Percentiles rank a stretch among this genome's conserved stretches.
Evolutionary conservation across 2,888 invertebrate genomes (phyloP).

Genomic region (Lacanobia wlatinum): DNA sequence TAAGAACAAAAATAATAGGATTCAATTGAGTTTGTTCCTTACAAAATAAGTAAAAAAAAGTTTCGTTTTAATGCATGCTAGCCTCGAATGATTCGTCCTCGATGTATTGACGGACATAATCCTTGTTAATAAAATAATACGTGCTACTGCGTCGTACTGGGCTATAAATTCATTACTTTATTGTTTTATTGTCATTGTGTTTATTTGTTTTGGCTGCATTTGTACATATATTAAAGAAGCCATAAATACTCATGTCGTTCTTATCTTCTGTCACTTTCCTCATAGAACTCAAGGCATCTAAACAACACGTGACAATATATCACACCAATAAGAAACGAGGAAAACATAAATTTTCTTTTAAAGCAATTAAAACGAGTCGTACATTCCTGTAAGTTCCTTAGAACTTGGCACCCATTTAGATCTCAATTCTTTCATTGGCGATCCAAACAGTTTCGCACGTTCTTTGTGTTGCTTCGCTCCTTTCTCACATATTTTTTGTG

Average conservation of each 20-base stretch:
- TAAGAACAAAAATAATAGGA: constrained; percentile 3
- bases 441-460: neutral
- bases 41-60: constrained; percentile 11
- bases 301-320: neutral
- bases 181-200: constrained; percentile 4
- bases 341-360: constrained; percentile 1
- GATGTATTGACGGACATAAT: neutral
- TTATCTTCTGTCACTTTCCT: neutral
- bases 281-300: neutral
- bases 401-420: constrained; percentile 26
- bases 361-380: constrained; percentile 23
- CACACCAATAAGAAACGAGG: neutral
- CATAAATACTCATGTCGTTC: neutral
- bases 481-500: neutral
- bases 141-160: neutral
- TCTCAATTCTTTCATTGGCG: constrained; percentile 17
- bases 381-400: constrained; percentile 10
- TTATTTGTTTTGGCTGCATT: constrained; percentile 13
- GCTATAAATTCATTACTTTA: constrained; percentile 13
- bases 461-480: constrained; percentile 6
- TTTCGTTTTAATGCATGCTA: constrained; percentile 2
- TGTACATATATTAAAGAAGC: constrained; percentile 19
- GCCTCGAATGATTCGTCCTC: neutral
- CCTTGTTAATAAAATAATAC: constrained; percentile 1
- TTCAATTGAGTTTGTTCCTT: constrained; percentile 2